phyloP scores from a whole-genome alignment of 2,797 vertebrate species.

The Fundulus diaphanus region DNA sequence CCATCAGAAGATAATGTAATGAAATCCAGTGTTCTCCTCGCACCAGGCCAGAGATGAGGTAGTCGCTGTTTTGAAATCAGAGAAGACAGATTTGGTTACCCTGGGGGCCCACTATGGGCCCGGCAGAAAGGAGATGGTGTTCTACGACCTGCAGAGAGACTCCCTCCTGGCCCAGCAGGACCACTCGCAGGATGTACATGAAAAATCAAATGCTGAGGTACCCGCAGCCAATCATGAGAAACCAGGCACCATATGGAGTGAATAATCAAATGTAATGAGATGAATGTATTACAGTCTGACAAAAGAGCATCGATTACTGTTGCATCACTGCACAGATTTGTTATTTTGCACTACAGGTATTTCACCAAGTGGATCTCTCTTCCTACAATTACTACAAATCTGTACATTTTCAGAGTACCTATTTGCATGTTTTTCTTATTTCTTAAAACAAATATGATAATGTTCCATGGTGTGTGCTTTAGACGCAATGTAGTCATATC shows the following conservation, averaged over 20 bases:
- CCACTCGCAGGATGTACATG: slow-evolving; percentile 89
- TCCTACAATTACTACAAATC: slow-evolving; percentile 12
- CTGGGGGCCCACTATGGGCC: slow-evolving; percentile 91
- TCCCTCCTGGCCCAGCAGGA: slow-evolving; percentile 83
- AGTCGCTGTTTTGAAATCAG: slow-evolving; percentile 90
- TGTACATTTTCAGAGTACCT: neutral
- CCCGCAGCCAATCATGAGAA: slow-evolving; percentile 38
- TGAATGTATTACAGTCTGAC: slow-evolving; percentile 59
- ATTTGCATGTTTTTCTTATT: neutral
- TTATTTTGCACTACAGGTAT: slow-evolving; percentile 49
- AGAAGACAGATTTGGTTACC: slow-evolving; percentile 87
- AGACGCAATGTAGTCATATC: neutral
- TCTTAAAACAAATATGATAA: neutral
- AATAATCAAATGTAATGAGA: slow-evolving; percentile 64
- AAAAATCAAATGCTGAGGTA: slow-evolving; percentile 91
- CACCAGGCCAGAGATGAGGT: slow-evolving; percentile 93
- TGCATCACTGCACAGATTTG: slow-evolving; percentile 47
- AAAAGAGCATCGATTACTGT: slow-evolving; percentile 41
- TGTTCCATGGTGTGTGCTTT: neutral
- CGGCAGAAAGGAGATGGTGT: slow-evolving; percentile 85
- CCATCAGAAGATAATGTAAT: slow-evolving; percentile 5
- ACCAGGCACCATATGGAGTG: slow-evolving; percentile 53
- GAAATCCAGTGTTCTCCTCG: slow-evolving; percentile 15
- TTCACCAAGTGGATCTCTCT: neutral
- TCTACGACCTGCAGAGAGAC: slow-evolving; percentile 90